Base-by-base conservation (phyloP, 2,113 vertebrate species). In the Eulacestoma nigropectus region DNA sequence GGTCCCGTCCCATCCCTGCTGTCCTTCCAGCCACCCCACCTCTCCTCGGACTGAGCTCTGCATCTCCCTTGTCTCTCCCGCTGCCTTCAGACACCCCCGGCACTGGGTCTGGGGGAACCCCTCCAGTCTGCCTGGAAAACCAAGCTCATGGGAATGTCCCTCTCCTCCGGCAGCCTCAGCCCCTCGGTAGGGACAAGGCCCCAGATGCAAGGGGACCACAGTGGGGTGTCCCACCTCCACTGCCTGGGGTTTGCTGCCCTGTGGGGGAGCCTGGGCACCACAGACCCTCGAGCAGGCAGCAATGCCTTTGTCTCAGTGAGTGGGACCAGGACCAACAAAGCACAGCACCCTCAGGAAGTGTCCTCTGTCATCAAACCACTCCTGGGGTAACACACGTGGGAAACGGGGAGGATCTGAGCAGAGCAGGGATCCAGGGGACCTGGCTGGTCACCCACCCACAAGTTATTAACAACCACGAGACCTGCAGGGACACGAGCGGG, bases 261-360 rank as follows among this genome's bases (percentile, higher is more conserved):
- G 0, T 0, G 1, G 39, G 39, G 11, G 21, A 84, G 52, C 33
- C 14, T 2, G 3, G 29, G 39, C 30, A 72, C 10, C 3, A 2
- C 32, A 39, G 75, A 19, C 4, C 27, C 19, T n/a, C 1, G 3
- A 30, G 39, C 57, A 29, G 62, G 49, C 39, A 47, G 39, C n/a
- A 30, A 30, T 2, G 23, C 44, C 41, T 55, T 30, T 7, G 6
- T 17, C 25, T 22, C 4, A 0, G 29, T 1, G 3, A 42, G 50
- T 1, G 0, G 20, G 6, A 55, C 10, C 20, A 21, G 37, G 37
- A 39, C 23, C 49, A 25, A 10, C 5, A 3, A 15, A 65, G 59
- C 4, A 5, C 46, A n/a, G 33, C 68, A 41, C 12, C 39, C 69
- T 32, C 3, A n/a, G 69, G 42, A 41, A 56, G 41, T 2, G n/a